Evolutionary conservation across 2,888 invertebrate species (phyloP).

Genomic region (Drosophila eohydei): DNA sequence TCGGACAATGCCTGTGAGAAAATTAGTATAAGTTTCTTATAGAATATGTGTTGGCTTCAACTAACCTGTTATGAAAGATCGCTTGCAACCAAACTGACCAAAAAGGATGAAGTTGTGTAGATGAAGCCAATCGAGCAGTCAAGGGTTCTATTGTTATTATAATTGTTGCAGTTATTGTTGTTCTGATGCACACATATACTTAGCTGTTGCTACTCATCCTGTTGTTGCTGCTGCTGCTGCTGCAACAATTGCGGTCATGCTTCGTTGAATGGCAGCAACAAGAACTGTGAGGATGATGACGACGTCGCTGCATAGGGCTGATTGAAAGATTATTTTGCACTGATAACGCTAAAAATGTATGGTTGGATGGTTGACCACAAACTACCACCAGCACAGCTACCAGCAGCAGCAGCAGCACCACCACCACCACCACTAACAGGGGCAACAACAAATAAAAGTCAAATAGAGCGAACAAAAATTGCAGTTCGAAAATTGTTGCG

Average conservation of each 20-base stretch:
- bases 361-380: slow-evolving; percentile 71
- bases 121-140: slow-evolving; percentile 49
- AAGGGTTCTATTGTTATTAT: slow-evolving; percentile 44
- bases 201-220: slow-evolving; percentile 56
- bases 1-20: neutral
- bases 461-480: slow-evolving; percentile 77
- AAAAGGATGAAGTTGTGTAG: slow-evolving; percentile 1
- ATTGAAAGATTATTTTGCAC: slow-evolving; percentile 83
- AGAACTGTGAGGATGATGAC: slow-evolving; percentile 41
- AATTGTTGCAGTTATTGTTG: slow-evolving; percentile 19
- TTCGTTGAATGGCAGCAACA: slow-evolving; percentile 68
- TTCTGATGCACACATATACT: slow-evolving; percentile 5
- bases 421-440: slow-evolving; percentile 32
- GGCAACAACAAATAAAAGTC: slow-evolving; percentile 56
- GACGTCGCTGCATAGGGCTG: slow-evolving; percentile 65
- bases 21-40: neutral
- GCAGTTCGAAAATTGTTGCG: slow-evolving; percentile 78
- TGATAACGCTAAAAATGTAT: slow-evolving; percentile 82
- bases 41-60: too few relatives aligned
- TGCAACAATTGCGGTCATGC: slow-evolving; percentile 78
- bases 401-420: slow-evolving; percentile 27
- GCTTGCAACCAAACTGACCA: neutral
- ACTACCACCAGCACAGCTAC: slow-evolving; percentile 39
- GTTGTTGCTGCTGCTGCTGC: slow-evolving; percentile 40
- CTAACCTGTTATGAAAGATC: neutral